phyloP scores from a whole-genome alignment of 2,797 vertebrate genomes.

The Gorsachius magnificus region DNA sequence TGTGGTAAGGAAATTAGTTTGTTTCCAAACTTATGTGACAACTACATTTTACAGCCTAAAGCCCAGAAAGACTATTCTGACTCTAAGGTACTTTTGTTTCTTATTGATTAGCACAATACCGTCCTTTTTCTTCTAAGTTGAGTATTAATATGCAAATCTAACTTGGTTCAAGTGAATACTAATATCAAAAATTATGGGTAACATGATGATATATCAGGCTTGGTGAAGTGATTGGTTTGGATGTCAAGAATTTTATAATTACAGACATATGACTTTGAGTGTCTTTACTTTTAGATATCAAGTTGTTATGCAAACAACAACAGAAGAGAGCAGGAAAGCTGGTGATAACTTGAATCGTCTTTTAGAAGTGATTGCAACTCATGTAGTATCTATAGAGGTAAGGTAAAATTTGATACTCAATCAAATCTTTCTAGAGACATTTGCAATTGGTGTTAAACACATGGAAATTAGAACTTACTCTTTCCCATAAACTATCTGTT shows the following conservation, averaged over 20 bases:
- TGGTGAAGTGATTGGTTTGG: not conserved
- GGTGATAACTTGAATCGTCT: constrained; percentile 73
- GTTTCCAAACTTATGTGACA: not conserved
- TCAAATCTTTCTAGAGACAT: not conserved
- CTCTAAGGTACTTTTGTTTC: not conserved
- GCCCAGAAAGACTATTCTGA: not conserved
- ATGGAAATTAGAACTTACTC: not conserved
- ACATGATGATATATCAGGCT: not conserved
- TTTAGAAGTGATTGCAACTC: constrained; percentile 72
- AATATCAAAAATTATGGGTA: not conserved
- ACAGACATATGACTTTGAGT: rapidly evolving
- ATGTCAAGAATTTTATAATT: not conserved
- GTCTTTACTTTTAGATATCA: constrained; percentile 69
- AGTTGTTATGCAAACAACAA: constrained; percentile 74
- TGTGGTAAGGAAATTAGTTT: not conserved
- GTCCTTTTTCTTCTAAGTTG: not conserved
- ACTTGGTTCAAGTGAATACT: not conserved
- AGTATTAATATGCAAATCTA: not conserved
- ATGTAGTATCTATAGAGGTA: constrained; percentile 75
- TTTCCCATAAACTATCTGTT: not conserved
- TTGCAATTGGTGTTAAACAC: not conserved
- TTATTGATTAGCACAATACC: rapidly evolving
- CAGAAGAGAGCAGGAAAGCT: constrained; percentile 77
- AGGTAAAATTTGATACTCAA: not conserved
- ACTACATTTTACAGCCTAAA: not conserved